A percentile compares a stretch with the other conserved stretches of the same genome.
phyloP scores from a whole-genome alignment of 2,888 invertebrate genomes.

The Perdita meconis region DNA sequence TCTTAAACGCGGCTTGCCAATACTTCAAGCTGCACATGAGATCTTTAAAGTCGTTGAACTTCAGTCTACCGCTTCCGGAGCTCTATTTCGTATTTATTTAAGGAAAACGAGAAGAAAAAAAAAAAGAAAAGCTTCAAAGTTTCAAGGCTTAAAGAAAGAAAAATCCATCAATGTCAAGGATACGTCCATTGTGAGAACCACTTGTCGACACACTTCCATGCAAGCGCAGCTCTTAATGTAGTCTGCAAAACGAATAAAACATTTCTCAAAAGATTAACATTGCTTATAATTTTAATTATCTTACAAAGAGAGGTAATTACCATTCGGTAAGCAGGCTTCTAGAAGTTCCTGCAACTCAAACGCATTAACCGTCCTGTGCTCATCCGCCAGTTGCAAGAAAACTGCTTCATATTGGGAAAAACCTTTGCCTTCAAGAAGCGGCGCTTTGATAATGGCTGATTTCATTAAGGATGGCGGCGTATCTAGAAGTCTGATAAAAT shows the following conservation, averaged over 20 bases:
- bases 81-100: conserved; percentile 85
- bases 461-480: conserved; percentile 89
- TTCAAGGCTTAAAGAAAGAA: neutral
- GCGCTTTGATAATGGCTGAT: conserved; percentile 91
- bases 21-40: conserved; percentile 95
- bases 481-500: conserved; percentile 85
- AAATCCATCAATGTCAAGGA: conserved; percentile 84
- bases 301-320: conserved; percentile 76
- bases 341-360: conserved; percentile 95
- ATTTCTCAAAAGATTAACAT: neutral
- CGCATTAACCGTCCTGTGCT: conserved; percentile 94
- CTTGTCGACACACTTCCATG: conserved; percentile 95
- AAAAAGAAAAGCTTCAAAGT: neutral
- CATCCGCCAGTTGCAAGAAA: conserved; percentile 95
- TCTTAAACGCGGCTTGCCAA: conserved; percentile 96
- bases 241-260: conserved; percentile 85
- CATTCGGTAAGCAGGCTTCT: conserved; percentile 95
- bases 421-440: conserved; percentile 89
- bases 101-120: conserved; percentile 47
- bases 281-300: neutral
- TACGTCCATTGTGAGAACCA: conserved; percentile 95
- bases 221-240: conserved; percentile 97
- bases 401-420: conserved; percentile 95
- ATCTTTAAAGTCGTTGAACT: conserved; percentile 94
- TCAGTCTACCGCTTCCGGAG: conserved; percentile 91